Evolutionary conservation across 2,888 invertebrate species (phyloP).

Genomic region (Synergus japonicus): DNA sequence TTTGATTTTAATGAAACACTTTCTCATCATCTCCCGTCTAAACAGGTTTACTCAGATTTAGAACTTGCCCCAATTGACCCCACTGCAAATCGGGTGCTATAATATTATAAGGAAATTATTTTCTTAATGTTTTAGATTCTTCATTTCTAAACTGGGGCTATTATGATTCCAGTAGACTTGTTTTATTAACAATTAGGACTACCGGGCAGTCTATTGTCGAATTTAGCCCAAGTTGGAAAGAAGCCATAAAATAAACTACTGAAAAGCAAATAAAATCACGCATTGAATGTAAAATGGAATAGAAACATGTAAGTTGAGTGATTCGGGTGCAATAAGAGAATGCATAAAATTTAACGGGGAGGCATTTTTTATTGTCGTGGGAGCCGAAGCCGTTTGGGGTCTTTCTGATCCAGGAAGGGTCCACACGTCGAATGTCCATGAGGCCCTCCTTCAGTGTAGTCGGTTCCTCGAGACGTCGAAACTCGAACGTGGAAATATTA

Average conservation of each 20-base stretch:
- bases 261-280: not conserved
- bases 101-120: no score
- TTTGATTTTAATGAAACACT: not conserved
- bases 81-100: no score
- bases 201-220: not conserved
- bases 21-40: not conserved
- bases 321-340: not conserved
- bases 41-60: not conserved
- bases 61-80: no score
- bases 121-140: no score
- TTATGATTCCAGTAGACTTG: no score
- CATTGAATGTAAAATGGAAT: not conserved
- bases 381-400: slow-evolving; percentile 26
- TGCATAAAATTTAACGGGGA: slow-evolving; percentile 23
- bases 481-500: slow-evolving; percentile 76
- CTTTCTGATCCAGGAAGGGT: slow-evolving; percentile 32
- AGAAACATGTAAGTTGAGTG: not conserved
- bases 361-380: slow-evolving; percentile 26
- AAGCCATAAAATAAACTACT: not conserved
- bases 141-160: no score
- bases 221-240: not conserved
- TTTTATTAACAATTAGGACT: no score
- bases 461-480: slow-evolving; percentile 61
- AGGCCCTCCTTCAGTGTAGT: slow-evolving; percentile 33
- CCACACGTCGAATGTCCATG: slow-evolving; percentile 20